These are phyloP conservation scores for Pseudomyrmex dendroicus DNA, from an alignment of 1,140 invertebrate genomes.

Conservation along the genomic window DNA sequence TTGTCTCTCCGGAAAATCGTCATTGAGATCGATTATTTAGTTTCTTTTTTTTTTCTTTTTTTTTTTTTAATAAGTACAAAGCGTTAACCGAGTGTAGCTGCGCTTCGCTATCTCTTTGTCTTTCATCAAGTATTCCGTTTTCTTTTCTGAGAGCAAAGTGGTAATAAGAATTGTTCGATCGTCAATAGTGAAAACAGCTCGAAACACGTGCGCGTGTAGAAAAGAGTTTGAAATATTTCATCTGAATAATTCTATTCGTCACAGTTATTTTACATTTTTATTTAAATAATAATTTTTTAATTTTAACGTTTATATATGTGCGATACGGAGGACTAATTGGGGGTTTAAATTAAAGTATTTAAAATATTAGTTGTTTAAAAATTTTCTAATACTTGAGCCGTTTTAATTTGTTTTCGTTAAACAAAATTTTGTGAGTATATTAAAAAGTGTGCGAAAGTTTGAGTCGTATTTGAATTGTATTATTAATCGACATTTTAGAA, in stretches of 20 bases:
- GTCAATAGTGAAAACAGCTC: not conserved
- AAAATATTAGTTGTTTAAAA: no score
- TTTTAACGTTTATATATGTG: no score
- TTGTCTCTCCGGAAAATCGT: slow-evolving; percentile 16
- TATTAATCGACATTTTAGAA: slow-evolving; percentile 4
- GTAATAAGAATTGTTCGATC: slow-evolving; percentile 6
- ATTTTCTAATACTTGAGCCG: not conserved
- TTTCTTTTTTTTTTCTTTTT: slow-evolving; percentile 18
- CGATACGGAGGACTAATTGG: no score
- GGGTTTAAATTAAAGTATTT: no score
- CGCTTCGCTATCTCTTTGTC: slow-evolving; percentile 67
- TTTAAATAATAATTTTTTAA: no score
- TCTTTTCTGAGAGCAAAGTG: slow-evolving; percentile 7
- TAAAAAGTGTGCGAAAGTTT: not conserved
- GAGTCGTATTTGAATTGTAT: not conserved
- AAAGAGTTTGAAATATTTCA: not conserved
- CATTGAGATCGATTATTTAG: not conserved
- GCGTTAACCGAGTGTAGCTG: slow-evolving; percentile 31
- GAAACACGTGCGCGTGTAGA: no score
- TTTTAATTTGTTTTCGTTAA: not conserved
- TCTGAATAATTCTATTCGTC: not conserved
- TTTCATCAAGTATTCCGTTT: slow-evolving; percentile 14
- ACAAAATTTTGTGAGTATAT: not conserved
- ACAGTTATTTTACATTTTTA: not conserved
- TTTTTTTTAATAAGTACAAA: slow-evolving; percentile 30